Evolutionary conservation across 2,113 vertebrate genomes (phyloP).

Genomic region (human): DNA sequence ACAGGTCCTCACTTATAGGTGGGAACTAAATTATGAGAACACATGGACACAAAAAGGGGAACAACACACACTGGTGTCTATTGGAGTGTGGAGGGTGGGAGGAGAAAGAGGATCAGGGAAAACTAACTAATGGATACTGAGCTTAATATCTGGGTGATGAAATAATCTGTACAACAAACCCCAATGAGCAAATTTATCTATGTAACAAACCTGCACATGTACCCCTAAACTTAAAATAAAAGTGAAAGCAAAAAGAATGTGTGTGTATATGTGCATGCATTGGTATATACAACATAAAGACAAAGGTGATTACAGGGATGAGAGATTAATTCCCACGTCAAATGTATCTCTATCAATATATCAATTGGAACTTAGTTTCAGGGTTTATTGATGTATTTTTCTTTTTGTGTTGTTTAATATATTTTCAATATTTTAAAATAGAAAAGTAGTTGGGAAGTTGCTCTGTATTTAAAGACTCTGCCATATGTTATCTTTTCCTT

Average conservation of each 20-base stretch:
- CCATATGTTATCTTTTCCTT: neutral
- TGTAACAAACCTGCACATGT: too few species aligned
- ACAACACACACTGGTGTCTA: too few species aligned
- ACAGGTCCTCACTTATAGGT: too few species aligned
- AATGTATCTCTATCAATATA: neutral
- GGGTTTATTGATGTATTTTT: neutral
- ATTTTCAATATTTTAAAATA: neutral
- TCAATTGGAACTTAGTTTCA: neutral
- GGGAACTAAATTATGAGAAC: too few species aligned
- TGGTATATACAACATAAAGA: neutral
- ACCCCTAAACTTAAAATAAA: too few species aligned
- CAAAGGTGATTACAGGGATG: neutral
- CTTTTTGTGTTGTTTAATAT: neutral
- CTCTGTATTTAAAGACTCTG: neutral
- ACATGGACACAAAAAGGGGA: too few species aligned
- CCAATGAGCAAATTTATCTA: too few species aligned
- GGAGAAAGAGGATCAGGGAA: too few species aligned
- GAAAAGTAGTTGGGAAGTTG: neutral
- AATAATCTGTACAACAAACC: too few species aligned
- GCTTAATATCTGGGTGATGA: too few species aligned
- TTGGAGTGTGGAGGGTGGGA: too few species aligned
- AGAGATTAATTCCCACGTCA: neutral
- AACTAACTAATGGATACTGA: too few species aligned
- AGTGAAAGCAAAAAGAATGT: neutral
- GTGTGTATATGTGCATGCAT: neutral